Evolutionary conservation across 2,113 vertebrate species (phyloP).

Genomic region (Uropsilus gracilis): DNA sequence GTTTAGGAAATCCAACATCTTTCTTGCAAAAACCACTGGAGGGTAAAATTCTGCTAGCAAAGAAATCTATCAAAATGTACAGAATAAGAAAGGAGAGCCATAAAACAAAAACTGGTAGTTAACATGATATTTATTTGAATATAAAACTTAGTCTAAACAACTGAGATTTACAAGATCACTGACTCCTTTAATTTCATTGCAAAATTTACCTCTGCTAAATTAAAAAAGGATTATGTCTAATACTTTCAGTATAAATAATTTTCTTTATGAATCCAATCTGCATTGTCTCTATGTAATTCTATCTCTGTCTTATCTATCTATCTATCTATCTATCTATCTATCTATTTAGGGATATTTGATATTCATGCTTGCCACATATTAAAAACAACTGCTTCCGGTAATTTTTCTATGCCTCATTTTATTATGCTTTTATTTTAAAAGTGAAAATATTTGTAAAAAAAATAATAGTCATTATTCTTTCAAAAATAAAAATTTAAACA

Average conservation of each 20-base stretch:
- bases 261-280: slow-evolving; percentile 31
- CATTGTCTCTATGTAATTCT: neutral
- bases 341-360: neutral
- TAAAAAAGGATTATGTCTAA: slow-evolving; percentile 49
- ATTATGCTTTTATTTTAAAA: slow-evolving; percentile 38
- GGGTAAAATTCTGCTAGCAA: neutral
- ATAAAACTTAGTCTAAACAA: slow-evolving; percentile 18
- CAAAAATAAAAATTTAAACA: slow-evolving; percentile 53
- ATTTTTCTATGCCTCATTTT: neutral
- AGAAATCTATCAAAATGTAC: slow-evolving; percentile 2
- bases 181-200: slow-evolving; percentile 27
- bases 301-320: neutral
- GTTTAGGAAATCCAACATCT: neutral
- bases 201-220: slow-evolving; percentile 42
- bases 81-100: neutral
- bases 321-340: neutral
- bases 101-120: neutral
- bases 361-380: neutral
- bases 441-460: slow-evolving; percentile 41
- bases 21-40: slow-evolving; percentile 24
- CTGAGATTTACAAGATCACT: slow-evolving; percentile 35
- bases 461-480: slow-evolving; percentile 54
- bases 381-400: neutral
- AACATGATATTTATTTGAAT: neutral
- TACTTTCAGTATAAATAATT: slow-evolving; percentile 36